Conservation (phyloP, 37 sponge, comb jelly and placozoan genomes). For the Tethya wilhelma region DNA sequence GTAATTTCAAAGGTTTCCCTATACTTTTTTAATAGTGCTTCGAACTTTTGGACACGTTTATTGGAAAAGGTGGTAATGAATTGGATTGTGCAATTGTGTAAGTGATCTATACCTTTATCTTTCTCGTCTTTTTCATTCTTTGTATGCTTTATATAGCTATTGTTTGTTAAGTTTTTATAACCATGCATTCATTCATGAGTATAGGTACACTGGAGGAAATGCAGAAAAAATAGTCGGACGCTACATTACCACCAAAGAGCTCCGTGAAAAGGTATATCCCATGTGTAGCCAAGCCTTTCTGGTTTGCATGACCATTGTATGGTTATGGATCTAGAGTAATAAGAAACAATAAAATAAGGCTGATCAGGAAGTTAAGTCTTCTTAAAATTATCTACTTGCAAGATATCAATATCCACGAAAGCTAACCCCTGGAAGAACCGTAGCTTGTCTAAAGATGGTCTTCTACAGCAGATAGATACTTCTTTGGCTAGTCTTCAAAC, state of each 20-base stretch:
- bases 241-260: background rate
- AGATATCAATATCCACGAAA: constrained; percentile 74
- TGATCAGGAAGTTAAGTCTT: too few species aligned
- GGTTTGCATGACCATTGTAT: too few species aligned
- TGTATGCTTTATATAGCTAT: background rate
- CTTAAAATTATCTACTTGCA: too few species aligned
- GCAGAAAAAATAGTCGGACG: constrained; percentile 68
- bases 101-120: constrained; percentile 6
- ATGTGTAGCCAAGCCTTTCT: too few species aligned
- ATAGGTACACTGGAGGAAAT: constrained; percentile 71
- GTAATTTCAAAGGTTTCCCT: too few species aligned
- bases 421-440: constrained; percentile 63
- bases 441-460: constrained; percentile 48
- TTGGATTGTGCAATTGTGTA: constrained; percentile 82
- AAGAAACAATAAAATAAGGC: too few species aligned
- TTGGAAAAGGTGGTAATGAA: constrained; percentile 62
- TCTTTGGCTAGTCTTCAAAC: constrained; percentile 63
- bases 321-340: too few species aligned
- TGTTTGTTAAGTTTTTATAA: too few species aligned
- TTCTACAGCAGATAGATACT: constrained; percentile 37
- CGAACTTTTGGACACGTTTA: constrained; percentile 55
- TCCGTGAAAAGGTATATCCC: background rate
- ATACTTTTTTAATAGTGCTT: too few species aligned
- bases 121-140: background rate
- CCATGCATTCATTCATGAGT: too few species aligned